Conservation (phyloP, 1,140 invertebrate species). For the Tenebrio molitor region DNA sequence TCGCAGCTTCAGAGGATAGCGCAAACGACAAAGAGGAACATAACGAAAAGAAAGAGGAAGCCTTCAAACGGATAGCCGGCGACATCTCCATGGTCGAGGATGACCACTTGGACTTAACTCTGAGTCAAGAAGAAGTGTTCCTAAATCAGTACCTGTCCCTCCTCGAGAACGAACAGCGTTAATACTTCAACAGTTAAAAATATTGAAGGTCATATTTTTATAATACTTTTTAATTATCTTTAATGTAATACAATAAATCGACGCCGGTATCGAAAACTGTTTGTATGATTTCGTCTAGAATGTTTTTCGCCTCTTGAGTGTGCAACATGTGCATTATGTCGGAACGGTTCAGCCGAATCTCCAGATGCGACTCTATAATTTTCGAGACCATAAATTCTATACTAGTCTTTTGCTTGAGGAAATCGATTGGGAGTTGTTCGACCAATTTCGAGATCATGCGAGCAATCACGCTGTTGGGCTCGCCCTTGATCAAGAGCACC, state of each 20-base stretch:
- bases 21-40: constrained; percentile 50
- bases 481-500: constrained; percentile 30
- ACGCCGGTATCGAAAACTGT: constrained; percentile 3
- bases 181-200: too few species aligned
- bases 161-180: constrained; percentile 59
- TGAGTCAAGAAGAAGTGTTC: constrained; percentile 73
- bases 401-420: constrained; percentile 3
- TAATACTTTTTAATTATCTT: constrained; percentile 26
- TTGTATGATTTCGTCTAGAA: constrained; percentile 4
- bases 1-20: background rate
- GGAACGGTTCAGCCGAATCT: background rate
- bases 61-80: constrained; percentile 72
- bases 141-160: constrained; percentile 73
- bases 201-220: too few species aligned
- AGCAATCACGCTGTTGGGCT: constrained; percentile 53
- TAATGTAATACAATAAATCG: constrained; percentile 26
- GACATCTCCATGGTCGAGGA: constrained; percentile 73
- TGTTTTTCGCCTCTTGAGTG: background rate
- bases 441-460: constrained; percentile 45
- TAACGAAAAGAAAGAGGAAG: constrained; percentile 67
- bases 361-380: background rate
- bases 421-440: constrained; percentile 41
- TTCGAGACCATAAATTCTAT: background rate
- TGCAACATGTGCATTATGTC: background rate
- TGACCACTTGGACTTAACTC: constrained; percentile 73